Evolutionary conservation across 2,888 invertebrate species (phyloP), one percentile per base, ranked within the genome.

Genomic region (Hedychridium roseum): DNA sequence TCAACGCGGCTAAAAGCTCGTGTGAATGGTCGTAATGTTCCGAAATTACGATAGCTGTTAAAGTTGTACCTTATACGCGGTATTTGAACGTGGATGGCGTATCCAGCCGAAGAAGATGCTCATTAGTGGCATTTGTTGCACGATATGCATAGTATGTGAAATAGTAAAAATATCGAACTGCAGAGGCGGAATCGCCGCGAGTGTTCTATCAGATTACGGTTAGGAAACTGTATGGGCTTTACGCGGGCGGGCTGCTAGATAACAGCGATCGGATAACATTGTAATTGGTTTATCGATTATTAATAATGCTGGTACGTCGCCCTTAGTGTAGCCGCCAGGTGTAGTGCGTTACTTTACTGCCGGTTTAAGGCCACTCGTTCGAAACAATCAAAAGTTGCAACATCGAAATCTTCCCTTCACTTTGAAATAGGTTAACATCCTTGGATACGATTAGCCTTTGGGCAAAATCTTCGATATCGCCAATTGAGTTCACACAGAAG

Each of bases 271-370:
- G 49, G 60, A 67, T 68, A 67, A 57, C 57, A 49, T 60, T 63
- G 54, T 63, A 65, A 68, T 62, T 62, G 64, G 54, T 57, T 57
- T 63, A 70, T 67, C 63, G 54, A 53, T 69, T 66, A 64, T 62
- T 65, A 64, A 64, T 62, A 65, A 65, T 53, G 18, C 47, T 20
- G 40, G 32, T 47, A 41, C 38, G 21, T 30, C n/a, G 36, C 37
- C 27, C 39, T 43, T 37, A 50, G 66, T 35, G 14, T 36, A 37
- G 31, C 15, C 35, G 32, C 18, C 36, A 16, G 11, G 14, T 9
- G 41, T 41, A n/a, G 36, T 35, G 26, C 39, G 28, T n/a, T n/a
- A n/a, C n/a, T n/a, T n/a, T n/a, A n/a, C n/a, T n/a, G n/a, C n/a
- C n/a, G n/a, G n/a, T n/a, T n/a, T n/a, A n/a, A n/a, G n/a, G n/a